Conservation (phyloP, 2,797 vertebrate species). For the Cheirogaleus major region DNA sequence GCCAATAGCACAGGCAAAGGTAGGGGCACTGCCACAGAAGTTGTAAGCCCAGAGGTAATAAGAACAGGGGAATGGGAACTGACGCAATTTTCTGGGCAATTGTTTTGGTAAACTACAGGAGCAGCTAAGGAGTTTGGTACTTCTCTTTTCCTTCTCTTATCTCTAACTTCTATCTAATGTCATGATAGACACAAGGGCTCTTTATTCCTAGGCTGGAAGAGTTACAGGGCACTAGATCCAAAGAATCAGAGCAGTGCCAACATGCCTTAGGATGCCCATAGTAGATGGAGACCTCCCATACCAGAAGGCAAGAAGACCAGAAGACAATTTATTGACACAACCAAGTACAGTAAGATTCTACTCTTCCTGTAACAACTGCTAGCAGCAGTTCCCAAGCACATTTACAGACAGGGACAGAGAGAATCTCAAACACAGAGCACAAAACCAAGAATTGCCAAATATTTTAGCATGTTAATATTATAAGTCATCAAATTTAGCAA, state of each 20-base stretch:
- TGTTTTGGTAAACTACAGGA: not conserved
- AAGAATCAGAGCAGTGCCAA: not conserved
- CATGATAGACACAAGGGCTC: not conserved
- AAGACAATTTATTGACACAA: not conserved
- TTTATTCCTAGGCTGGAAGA: not conserved
- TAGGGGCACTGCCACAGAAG: not conserved
- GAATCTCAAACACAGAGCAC: not conserved
- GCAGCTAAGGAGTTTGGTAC: not conserved
- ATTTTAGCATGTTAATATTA: not conserved
- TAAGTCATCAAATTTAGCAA: not conserved
- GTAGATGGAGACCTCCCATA: not conserved
- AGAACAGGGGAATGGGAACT: not conserved
- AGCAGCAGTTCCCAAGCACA: not conserved
- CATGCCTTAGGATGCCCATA: not conserved
- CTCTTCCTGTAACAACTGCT: not conserved
- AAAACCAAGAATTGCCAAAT: not conserved
- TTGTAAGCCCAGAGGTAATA: not conserved
- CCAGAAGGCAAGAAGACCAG: not conserved
- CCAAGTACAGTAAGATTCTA: not conserved
- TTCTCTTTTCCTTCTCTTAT: not conserved
- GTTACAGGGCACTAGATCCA: not conserved
- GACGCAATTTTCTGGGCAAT: fast-evolving
- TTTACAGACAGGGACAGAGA: not conserved
- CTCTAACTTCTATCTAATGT: not conserved
- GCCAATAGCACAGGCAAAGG: not conserved